Evolutionary conservation across 2,113 vertebrate genomes (phyloP).

Genomic region (Hydropotes inermis): DNA sequence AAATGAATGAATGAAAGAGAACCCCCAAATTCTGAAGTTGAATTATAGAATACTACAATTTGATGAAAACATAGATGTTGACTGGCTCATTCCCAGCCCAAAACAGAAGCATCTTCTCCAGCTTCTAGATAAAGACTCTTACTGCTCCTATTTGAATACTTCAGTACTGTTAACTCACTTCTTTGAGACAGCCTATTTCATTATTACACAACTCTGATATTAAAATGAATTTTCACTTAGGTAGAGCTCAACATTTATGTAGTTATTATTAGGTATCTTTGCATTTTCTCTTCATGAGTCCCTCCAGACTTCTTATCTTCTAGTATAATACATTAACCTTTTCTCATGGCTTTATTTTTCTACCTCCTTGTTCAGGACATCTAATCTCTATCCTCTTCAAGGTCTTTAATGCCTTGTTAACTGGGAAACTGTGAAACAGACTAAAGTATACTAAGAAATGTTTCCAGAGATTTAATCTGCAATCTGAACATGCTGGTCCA

Average conservation of each 20-base stretch:
- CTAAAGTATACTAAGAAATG: neutral
- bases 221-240: constrained; percentile 7
- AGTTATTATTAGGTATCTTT: neutral
- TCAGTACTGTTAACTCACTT: neutral
- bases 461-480: neutral
- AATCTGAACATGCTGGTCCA: neutral
- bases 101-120: neutral
- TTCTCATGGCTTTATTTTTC: neutral
- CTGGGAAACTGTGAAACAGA: neutral
- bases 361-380: neutral
- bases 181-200: neutral
- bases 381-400: neutral
- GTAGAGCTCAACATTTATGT: neutral
- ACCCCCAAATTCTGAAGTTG: neutral
- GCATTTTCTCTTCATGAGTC: neutral
- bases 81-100: neutral
- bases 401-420: neutral
- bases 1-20: neutral
- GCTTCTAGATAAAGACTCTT: neutral
- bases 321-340: neutral
- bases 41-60: neutral
- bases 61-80: neutral
- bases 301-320: neutral
- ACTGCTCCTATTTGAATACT: neutral
- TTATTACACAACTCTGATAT: neutral